Percentiles rank a stretch among this genome's conserved stretches.
Evolutionary conservation across 64 coral and sea anemone species (phyloP).

Genomic region (Pocillopora verrucosa): DNA sequence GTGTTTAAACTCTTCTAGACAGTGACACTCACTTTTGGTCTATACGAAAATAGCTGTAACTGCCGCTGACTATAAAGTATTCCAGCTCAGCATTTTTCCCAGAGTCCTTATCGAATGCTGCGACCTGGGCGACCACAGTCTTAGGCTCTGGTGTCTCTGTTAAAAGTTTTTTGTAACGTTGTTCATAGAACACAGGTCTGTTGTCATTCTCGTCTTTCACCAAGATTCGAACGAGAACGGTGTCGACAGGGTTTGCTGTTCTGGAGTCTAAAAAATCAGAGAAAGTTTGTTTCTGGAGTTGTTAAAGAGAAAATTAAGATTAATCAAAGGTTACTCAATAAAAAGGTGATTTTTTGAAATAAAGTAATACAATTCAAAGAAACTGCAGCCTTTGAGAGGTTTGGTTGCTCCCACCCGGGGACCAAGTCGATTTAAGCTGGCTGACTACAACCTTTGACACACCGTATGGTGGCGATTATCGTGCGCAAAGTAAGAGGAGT

Average conservation of each 20-base stretch:
- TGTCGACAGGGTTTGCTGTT: background rate
- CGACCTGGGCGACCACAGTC: slow-evolving; percentile 26
- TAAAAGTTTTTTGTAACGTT: slow-evolving; percentile 28
- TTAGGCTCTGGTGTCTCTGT: slow-evolving; percentile 3
- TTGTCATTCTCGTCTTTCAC: slow-evolving; percentile 72
- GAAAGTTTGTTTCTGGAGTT: background rate
- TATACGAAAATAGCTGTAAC: slow-evolving; percentile 41
- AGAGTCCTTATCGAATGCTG: slow-evolving; percentile 50
- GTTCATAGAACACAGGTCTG: slow-evolving; percentile 43
- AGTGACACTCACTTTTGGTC: slow-evolving; percentile 35
- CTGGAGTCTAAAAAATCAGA: slow-evolving; percentile 11
- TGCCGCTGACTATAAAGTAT: slow-evolving; percentile 54
- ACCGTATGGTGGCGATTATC: too few species aligned
- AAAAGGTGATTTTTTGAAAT: too few species aligned
- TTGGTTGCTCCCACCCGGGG: too few species aligned
- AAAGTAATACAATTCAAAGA: too few species aligned
- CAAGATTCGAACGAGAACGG: slow-evolving; percentile 11
- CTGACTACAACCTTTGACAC: too few species aligned
- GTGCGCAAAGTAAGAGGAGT: too few species aligned
- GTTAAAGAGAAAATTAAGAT: background rate
- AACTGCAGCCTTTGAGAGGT: too few species aligned
- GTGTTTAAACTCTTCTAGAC: background rate
- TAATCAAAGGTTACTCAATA: too few species aligned
- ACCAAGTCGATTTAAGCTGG: too few species aligned
- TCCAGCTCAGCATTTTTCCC: slow-evolving; percentile 57